phyloP scores from a whole-genome alignment of 2,113 vertebrate genomes.

The Trinectes maculatus region DNA sequence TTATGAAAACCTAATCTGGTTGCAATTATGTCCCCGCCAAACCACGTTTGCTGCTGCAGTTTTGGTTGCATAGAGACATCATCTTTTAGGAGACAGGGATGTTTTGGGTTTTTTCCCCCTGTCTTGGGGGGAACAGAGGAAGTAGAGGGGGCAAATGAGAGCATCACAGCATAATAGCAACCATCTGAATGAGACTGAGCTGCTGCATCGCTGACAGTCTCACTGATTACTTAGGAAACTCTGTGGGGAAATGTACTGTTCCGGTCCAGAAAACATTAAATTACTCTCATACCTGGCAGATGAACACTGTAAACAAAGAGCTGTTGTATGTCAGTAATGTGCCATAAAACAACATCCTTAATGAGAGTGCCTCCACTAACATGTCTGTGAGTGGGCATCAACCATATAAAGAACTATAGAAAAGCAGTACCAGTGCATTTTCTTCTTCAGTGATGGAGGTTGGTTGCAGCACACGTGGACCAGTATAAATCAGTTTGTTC shows the following conservation, averaged over 20 bases:
- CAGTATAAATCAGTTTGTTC: too few relatives aligned
- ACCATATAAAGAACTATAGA: too few relatives aligned
- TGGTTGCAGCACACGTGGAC: too few relatives aligned
- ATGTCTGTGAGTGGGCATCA: too few relatives aligned
- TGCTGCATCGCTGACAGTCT: conserved; percentile 7
- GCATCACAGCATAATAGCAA: not conserved
- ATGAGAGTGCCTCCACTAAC: too few relatives aligned
- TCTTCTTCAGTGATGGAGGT: too few relatives aligned
- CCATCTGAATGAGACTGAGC: conserved; percentile 18
- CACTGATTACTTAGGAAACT: conserved; percentile 2
- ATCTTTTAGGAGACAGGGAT: too few relatives aligned
- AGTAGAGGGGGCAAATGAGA: not conserved
- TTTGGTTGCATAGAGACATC: not conserved
- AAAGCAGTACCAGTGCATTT: too few relatives aligned
- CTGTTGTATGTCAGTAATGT: not conserved
- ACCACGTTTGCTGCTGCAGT: not conserved
- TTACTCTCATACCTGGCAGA: not conserved
- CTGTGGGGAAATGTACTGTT: not conserved
- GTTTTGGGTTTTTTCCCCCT: not conserved
- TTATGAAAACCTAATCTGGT: not conserved
- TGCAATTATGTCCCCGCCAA: not conserved
- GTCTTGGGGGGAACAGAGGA: conserved; percentile 9
- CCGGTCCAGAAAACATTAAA: not conserved
- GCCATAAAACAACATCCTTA: not conserved
- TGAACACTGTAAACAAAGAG: conserved; percentile 1